Evolutionary conservation across 2,888 invertebrate species (phyloP), one percentile per base, ranked within the genome.

Genomic region (Allacma fusca): DNA sequence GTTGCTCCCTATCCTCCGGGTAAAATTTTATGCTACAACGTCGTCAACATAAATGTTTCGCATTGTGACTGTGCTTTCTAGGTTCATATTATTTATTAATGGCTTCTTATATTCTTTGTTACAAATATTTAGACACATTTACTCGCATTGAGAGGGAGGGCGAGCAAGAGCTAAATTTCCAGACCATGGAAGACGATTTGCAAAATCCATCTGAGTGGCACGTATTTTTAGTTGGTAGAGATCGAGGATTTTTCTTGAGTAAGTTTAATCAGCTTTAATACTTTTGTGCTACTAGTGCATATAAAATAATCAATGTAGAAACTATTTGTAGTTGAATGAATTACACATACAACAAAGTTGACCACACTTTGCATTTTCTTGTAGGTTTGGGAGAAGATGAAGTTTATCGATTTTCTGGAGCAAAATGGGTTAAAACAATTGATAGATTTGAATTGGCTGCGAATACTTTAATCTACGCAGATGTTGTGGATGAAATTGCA

Each of bases 401-500:
- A 77, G 90, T 92, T 13, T 92, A 89, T 84, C 88, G 89, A 71
- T 89, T 89, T 82, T 87, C 88, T 68, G 88, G 88, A 16, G 86
- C 87, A 9, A 86, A 87, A 21, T 87, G 87, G 83, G 87, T 90
- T 0, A 87, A 75, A 19, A 75, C 81, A 0, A 72, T 76, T 1
- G 83, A 83, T 29, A 84, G 84, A n/a, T 84, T 94, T 19, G 91
- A 92, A 84, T 87, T 94, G 64, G 91, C 92, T 1, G 88, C 90
- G 0, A 91, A 91, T 71, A 93, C 94, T 0, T 85, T 94, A 2
- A 86, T 94, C 40, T 93, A 91, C 85, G 94, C 91, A 0, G 94
- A 94, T 87, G 86, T 92, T 50, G 91, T 93, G 0, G 89, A 88
- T 76, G 94, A 94, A 86, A 88, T 90, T 70, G 87, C 87, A 78